Evolutionary conservation across 2,113 vertebrate genomes (phyloP).

Genomic region (Ailurus styani): DNA sequence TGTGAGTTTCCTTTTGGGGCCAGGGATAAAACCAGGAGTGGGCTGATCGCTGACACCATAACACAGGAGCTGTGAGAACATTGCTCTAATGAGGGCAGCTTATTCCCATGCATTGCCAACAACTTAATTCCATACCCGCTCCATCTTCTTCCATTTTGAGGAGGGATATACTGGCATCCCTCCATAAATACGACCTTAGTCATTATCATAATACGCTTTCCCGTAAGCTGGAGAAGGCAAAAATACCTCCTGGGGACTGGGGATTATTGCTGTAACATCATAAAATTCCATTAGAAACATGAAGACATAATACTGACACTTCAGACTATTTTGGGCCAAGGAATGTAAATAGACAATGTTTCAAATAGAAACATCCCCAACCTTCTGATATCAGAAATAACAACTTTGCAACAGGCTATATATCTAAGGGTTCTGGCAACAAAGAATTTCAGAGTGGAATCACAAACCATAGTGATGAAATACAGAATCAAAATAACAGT

Average conservation of each 20-base stretch:
- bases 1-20: neutral
- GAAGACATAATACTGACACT: constrained; percentile 73
- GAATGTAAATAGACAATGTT: constrained; percentile 72
- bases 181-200: constrained; percentile 54
- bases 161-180: neutral
- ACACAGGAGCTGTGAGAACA: neutral
- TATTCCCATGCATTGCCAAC: neutral
- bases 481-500: constrained; percentile 54
- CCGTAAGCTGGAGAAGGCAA: neutral
- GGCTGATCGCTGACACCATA: neutral
- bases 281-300: constrained; percentile 60
- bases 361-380: constrained; percentile 67
- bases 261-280: constrained; percentile 50
- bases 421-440: constrained; percentile 48
- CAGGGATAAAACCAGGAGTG: neutral
- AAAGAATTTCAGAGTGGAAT: constrained; percentile 44
- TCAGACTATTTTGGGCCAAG: constrained; percentile 63
- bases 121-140: neutral
- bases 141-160: neutral
- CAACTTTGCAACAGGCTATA: constrained; percentile 39
- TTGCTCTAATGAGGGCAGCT: neutral
- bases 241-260: neutral
- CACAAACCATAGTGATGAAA: constrained; percentile 38
- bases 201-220: constrained; percentile 46
- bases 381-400: constrained; percentile 65